These are phyloP conservation scores for Arizona elegans DNA, from an alignment of 2,113 vertebrate species.

Conservation along the genomic window DNA sequence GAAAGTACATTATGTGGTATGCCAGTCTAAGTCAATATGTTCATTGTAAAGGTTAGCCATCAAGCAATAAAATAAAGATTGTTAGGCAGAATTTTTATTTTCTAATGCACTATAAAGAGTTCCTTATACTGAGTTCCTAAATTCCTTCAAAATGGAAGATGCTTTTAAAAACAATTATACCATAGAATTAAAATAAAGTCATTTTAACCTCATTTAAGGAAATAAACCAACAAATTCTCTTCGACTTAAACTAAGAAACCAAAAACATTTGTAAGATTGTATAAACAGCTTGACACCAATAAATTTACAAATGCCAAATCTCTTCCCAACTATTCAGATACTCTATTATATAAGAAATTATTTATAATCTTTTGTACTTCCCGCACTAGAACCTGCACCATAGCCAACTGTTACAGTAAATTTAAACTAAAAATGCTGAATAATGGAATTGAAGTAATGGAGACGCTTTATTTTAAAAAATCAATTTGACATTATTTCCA, in stretches of 20 bases:
- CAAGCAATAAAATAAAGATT: constrained; percentile 52
- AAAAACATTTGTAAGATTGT: neutral
- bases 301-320: constrained; percentile 17
- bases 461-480: neutral
- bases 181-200: neutral
- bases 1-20: constrained; percentile 60
- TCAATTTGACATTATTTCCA: constrained; percentile 28
- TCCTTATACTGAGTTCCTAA: constrained; percentile 4
- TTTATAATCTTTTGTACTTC: constrained; percentile 16
- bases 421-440: constrained; percentile 24
- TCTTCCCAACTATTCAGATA: neutral
- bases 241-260: neutral
- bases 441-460: constrained; percentile 22
- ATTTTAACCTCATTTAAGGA: neutral
- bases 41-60: constrained; percentile 44
- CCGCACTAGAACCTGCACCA: constrained; percentile 10
- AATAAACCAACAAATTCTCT: neutral
- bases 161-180: neutral
- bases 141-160: constrained; percentile 7
- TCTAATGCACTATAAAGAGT: constrained; percentile 29
- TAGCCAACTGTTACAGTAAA: constrained; percentile 18
- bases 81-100: constrained; percentile 50
- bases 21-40: constrained; percentile 63
- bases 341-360: constrained; percentile 11
- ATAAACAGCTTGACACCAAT: constrained; percentile 8